phyloP scores from a whole-genome alignment of 2,888 invertebrate genomes.

The Caenorhabditis sinica region DNA sequence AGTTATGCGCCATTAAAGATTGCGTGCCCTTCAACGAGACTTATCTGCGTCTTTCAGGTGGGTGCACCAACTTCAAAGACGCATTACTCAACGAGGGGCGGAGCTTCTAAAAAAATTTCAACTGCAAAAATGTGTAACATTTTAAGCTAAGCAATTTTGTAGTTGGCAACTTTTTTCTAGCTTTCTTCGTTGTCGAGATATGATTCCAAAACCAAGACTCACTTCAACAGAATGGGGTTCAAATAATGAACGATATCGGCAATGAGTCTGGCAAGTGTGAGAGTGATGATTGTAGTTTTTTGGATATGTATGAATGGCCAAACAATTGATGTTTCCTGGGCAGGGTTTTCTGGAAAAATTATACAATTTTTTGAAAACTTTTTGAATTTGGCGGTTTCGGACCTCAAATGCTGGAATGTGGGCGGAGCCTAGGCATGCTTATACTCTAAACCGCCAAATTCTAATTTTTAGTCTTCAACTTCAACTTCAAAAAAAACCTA shows the following conservation, averaged over 20 bases:
- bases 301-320: constrained; percentile 72
- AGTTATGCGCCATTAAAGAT: neutral
- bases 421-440: neutral
- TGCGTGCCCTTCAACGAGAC: neutral
- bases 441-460: neutral
- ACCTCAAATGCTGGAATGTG: neutral
- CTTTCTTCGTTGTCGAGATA: too few relatives aligned
- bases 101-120: too few relatives aligned
- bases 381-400: neutral
- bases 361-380: neutral
- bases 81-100: too few relatives aligned
- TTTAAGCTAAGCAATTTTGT: too few relatives aligned
- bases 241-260: constrained; percentile 79
- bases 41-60: neutral
- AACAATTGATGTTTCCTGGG: constrained; percentile 72
- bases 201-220: neutral
- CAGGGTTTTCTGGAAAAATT: constrained; percentile 26
- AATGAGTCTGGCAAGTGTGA: constrained; percentile 71
- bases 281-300: constrained; percentile 69
- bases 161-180: too few relatives aligned
- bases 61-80: too few relatives aligned
- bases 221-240: constrained; percentile 79
- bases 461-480: neutral
- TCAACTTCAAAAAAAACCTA: neutral
- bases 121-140: too few relatives aligned